Conservation (phyloP, 2,797 vertebrate genomes). For the Ambastaia sidthimunki region DNA sequence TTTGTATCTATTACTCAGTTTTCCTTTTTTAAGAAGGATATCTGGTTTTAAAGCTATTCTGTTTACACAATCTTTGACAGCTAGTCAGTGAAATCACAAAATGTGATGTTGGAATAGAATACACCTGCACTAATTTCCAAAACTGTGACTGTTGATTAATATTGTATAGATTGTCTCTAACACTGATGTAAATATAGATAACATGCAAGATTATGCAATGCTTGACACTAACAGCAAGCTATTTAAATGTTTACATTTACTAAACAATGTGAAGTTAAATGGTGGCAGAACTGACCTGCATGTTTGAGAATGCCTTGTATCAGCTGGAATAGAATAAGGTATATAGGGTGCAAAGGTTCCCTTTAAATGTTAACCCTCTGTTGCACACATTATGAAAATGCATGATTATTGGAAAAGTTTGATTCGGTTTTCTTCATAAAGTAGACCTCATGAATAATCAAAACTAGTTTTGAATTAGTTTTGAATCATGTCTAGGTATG, state of each 20-base stretch:
- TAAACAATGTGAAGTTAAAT: conserved; percentile 2
- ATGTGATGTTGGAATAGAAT: background rate
- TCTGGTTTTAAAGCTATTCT: background rate
- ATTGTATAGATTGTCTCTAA: background rate
- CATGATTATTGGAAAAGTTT: no score
- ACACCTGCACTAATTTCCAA: background rate
- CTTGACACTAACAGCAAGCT: background rate
- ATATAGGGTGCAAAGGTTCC: background rate
- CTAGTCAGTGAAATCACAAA: background rate
- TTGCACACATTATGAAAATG: no score
- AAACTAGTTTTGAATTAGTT: no score
- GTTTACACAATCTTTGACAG: background rate
- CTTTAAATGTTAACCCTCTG: conserved; percentile 4
- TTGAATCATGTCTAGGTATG: no score
- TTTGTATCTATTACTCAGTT: background rate
- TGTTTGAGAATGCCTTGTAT: conserved; percentile 12
- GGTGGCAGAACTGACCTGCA: background rate
- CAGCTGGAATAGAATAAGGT: background rate
- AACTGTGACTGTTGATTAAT: background rate
- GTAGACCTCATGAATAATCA: no score
- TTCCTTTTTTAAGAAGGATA: background rate
- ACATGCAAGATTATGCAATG: conserved; percentile 1
- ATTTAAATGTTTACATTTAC: conserved; percentile 8
- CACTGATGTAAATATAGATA: background rate
- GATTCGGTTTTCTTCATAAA: no score